Base-by-base conservation (phyloP, 2,888 invertebrate species). In the Pseudococcus viburni region DNA sequence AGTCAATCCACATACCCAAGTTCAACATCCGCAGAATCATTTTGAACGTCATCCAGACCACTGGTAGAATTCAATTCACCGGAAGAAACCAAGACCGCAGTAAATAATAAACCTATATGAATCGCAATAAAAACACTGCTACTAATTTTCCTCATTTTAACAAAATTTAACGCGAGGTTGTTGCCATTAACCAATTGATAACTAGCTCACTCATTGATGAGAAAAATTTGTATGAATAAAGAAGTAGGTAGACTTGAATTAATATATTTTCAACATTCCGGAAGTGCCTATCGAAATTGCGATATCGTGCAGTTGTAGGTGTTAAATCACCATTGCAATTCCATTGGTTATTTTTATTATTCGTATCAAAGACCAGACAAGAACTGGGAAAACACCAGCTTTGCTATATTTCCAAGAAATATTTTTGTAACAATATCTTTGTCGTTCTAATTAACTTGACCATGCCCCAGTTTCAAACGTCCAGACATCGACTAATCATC, bases 291-390 rank as follows among this genome's bases (percentile, higher is more conserved):
- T 83, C 80, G 33, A 73, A 83, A 80, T 80, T 83, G 46, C 46
- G 80, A 83, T 46, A 83, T 73, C 80, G n/a, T 83, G 46, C 11
- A 2, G 26, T 46, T 46, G 39, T 46, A 83, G 15, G 46, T 15
- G 46, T 19, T 7, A 46, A 9, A 26, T 42, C 19, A 4, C 7
- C n/a, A 19, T 4, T 46, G 46, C 80, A 83, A 17, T 33, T 73
- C 33, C 39, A 83, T 42, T 46, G n/a, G 46, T 19, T 83, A 83
- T 83, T 77, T 77, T 77, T 80, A 80, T 83, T 83, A 83, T 83
- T 46, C 42, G 17, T 19, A 83, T 83, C 33, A 33, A 33, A 33
- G 26, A 33, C 26, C 26, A 5, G 19, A 46, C 6, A 46, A 46
- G 12, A 46, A 46, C 46, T 11, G 11, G 46, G 80, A 8, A 80